Evolutionary conservation across 2,888 invertebrate species (phyloP).

Genomic region (Metalampra italica): DNA sequence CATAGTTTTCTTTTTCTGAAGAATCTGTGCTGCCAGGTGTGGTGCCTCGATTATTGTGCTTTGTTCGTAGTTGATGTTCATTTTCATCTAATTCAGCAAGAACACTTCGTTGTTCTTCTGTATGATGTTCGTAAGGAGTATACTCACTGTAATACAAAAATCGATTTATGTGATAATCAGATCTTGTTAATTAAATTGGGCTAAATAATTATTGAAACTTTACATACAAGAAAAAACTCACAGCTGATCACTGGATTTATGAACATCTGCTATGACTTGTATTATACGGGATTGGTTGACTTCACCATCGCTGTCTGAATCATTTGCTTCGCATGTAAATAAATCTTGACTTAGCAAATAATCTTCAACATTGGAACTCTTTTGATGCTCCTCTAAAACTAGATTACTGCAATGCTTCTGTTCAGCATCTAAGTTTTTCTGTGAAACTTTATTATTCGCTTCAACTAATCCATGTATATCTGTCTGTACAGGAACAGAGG

Average conservation of each 20-base stretch:
- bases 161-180: too few relatives aligned
- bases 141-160: slow-evolving; percentile 39
- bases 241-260: slow-evolving; percentile 42
- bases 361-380: neutral
- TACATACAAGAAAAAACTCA: slow-evolving; percentile 29
- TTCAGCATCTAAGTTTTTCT: neutral
- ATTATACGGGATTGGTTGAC: slow-evolving; percentile 28
- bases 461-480: slow-evolving; percentile 21
- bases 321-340: slow-evolving; percentile 27
- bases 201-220: neutral
- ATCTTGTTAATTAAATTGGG: too few relatives aligned
- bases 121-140: slow-evolving; percentile 7
- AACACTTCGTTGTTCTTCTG: slow-evolving; percentile 14
- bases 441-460: neutral
- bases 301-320: slow-evolving; percentile 54
- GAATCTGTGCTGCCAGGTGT: slow-evolving; percentile 63
- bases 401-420: neutral
- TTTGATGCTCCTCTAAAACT: neutral
- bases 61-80: slow-evolving; percentile 27
- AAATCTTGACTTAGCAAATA: slow-evolving; percentile 27
- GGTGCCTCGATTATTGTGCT: slow-evolving; percentile 34
- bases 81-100: slow-evolving; percentile 35
- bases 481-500: slow-evolving; percentile 45
- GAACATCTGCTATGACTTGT: slow-evolving; percentile 50
- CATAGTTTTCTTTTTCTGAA: slow-evolving; percentile 67